phyloP scores from a whole-genome alignment of 2,888 invertebrate species.

The Elegia similella region DNA sequence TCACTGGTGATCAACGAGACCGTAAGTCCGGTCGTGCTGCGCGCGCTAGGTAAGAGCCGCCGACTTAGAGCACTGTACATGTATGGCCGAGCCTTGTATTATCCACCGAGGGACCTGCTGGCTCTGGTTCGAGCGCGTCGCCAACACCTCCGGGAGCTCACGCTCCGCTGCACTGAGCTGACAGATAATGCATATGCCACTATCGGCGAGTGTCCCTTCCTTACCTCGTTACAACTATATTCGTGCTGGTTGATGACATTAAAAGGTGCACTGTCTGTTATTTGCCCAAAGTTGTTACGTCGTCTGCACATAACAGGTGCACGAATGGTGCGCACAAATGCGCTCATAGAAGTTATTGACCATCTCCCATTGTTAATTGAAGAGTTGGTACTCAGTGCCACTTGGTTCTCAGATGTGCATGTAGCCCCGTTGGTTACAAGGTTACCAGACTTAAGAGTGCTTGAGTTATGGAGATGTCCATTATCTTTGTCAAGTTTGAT shows the following conservation, averaged over 20 bases:
- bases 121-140: constrained; percentile 27
- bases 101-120: constrained; percentile 30
- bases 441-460: constrained; percentile 24
- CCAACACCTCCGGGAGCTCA: constrained; percentile 34
- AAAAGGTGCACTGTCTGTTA: constrained; percentile 26
- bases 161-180: constrained; percentile 40
- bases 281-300: constrained; percentile 26
- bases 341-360: constrained; percentile 24
- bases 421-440: constrained; percentile 20
- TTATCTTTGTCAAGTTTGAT: constrained; percentile 22
- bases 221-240: constrained; percentile 38
- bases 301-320: constrained; percentile 43
- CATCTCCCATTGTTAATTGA: constrained; percentile 25
- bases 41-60: constrained; percentile 19
- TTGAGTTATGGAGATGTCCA: constrained; percentile 35
- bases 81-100: constrained; percentile 39
- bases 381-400: constrained; percentile 34
- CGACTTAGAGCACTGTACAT: constrained; percentile 36
- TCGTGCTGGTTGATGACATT: constrained; percentile 40
- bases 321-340: constrained; percentile 29
- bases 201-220: constrained; percentile 31
- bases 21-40: constrained; percentile 27
- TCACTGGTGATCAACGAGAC: constrained; percentile 38
- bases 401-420: constrained; percentile 33
- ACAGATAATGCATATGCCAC: constrained; percentile 32